Evolutionary conservation across 1,140 invertebrate species (phyloP).

Genomic region (Ostrea denselamellosa): DNA sequence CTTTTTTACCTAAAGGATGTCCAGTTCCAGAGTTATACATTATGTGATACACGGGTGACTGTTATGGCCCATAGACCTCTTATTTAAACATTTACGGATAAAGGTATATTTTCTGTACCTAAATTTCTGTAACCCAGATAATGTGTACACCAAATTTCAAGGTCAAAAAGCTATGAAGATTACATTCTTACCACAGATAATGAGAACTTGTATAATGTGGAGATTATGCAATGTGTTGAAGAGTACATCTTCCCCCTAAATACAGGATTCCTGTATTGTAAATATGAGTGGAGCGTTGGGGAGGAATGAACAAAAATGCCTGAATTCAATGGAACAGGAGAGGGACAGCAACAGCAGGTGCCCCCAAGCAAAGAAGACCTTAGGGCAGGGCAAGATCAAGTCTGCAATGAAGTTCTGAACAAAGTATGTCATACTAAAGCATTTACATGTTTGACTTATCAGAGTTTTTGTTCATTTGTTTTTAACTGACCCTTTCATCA

Average conservation of each 20-base stretch:
- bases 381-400: not conserved
- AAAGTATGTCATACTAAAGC: not conserved
- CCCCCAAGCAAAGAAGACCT: not conserved
- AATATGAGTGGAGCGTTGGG: not conserved
- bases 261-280: not conserved
- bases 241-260: not conserved
- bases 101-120: too few relatives aligned
- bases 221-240: slow-evolving; percentile 27
- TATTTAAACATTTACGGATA: too few relatives aligned
- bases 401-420: not conserved
- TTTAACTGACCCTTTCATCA: not conserved
- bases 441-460: not conserved
- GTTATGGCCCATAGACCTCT: too few relatives aligned
- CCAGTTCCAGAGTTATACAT: too few relatives aligned
- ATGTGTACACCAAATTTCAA: not conserved
- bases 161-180: slow-evolving; percentile 9
- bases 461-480: not conserved
- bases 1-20: too few relatives aligned
- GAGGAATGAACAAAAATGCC: not conserved
- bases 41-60: too few relatives aligned
- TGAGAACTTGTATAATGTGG: not conserved
- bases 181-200: not conserved
- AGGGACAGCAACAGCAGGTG: not conserved
- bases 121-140: not conserved
- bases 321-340: not conserved